Conservation (phyloP, 2,113 vertebrate species). For the Corythaeola cristata region DNA sequence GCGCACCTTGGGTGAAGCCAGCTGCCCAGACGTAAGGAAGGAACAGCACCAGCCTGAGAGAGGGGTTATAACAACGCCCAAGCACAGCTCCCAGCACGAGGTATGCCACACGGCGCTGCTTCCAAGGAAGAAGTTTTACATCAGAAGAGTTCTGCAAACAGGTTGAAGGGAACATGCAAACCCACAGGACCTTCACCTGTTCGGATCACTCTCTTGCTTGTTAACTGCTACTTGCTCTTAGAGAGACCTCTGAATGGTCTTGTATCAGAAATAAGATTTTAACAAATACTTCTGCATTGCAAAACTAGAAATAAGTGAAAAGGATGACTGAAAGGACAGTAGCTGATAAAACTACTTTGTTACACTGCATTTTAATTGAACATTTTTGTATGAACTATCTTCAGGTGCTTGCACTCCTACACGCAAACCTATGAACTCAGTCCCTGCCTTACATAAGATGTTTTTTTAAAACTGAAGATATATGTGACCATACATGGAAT, state of each 20-base stretch:
- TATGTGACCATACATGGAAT: background rate
- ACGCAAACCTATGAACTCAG: background rate
- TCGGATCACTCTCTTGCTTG: background rate
- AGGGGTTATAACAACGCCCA: too few relatives aligned
- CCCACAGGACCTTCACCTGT: fast-evolving
- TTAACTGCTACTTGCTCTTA: background rate
- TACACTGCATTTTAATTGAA: background rate
- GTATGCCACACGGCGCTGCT: background rate
- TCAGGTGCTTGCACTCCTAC: background rate
- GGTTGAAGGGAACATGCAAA: background rate
- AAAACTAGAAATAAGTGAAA: background rate
- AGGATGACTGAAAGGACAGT: background rate
- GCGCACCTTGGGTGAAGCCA: fast-evolving
- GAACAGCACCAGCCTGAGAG: background rate
- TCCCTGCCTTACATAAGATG: background rate
- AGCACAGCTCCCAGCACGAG: fast-evolving
- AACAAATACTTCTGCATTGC: background rate
- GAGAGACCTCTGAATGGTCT: background rate
- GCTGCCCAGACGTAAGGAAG: fast-evolving
- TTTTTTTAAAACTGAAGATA: background rate
- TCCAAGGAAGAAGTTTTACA: too few relatives aligned
- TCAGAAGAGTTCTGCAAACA: background rate
- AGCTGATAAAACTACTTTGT: background rate
- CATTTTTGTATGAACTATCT: background rate
- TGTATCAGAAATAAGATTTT: background rate